Conservation (phyloP, 2,888 invertebrate genomes). For the Drosophila nr. fundita region DNA sequence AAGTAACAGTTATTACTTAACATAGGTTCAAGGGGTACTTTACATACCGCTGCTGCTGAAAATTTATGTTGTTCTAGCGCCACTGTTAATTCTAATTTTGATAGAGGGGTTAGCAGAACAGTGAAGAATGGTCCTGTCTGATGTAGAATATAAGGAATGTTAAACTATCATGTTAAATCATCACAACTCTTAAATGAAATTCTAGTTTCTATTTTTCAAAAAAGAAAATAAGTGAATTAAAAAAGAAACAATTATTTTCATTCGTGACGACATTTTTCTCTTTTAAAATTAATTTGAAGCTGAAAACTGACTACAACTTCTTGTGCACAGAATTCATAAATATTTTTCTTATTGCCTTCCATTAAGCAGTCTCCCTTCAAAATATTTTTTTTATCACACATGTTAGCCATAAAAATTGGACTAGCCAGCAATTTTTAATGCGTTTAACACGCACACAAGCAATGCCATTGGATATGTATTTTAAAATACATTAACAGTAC, state of each 20-base stretch:
- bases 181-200: neutral
- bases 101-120: neutral
- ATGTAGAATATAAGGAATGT: neutral
- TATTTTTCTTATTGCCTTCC: neutral
- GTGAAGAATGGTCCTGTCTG: slow-evolving; percentile 6
- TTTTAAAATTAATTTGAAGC: neutral
- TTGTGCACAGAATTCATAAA: slow-evolving; percentile 2
- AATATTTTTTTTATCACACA: slow-evolving; percentile 13
- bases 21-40: slow-evolving; percentile 18
- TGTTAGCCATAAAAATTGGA: slow-evolving; percentile 23
- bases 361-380: neutral
- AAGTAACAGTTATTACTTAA: slow-evolving; percentile 1
- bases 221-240: neutral
- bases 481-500: slow-evolving; percentile 29
- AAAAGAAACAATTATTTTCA: rapidly evolving
- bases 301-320: neutral
- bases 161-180: neutral
- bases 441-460: slow-evolving; percentile 3
- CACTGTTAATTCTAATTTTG: slow-evolving; percentile 9
- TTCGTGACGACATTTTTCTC: neutral
- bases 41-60: slow-evolving; percentile 9
- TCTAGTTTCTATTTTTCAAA: neutral
- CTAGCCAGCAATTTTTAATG: slow-evolving; percentile 9
- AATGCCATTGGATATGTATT: slow-evolving; percentile 13
- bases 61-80: neutral